Evolutionary conservation across 2,888 invertebrate species (phyloP), one percentile per base, ranked within the genome.

Genomic region (Rotaria macrura): DNA sequence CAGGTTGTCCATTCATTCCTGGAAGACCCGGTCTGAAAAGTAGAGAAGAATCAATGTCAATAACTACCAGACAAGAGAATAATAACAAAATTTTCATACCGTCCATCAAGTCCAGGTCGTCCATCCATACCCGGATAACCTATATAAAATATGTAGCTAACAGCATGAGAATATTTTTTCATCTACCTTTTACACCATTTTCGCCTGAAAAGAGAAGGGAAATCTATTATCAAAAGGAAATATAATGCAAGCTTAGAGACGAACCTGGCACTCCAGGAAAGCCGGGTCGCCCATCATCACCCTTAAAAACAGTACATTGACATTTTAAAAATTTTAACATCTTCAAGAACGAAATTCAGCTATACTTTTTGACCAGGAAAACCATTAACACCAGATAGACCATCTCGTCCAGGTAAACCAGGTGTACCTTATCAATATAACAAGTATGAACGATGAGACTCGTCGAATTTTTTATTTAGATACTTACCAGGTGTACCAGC

Each of bases 91-190:
- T 17, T 74, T 23, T 40, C 2, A 38, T 79, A 79, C 79, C 79
- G 65, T 47, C 86, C 86, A 29, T 52, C 43, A 40, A 29, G 40
- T 20, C 86, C 86, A 83, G 40, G 47, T 72, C 57, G 43, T 57
- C 86, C 86, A 43, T 54, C 43, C 54, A 79, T 23, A 40, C 86
- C 86, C n/a, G 65, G 83, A 43, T 43, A 79, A 14, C 79, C 79
- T 79, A 79, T 4, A 43, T 23, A 20, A 79, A 79, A 43, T 34
- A 43, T 2, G 4, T 25, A 65, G 79, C 5, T 40, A 40, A 23
- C 23, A 23, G 14, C 2, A 40, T 7, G 7, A 23, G 23, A 10
- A 43, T 57, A 14, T 29, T 29, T 9, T 29, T 6, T 34, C 14
- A 2, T 40, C 38, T 79, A 79, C 79, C 79, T 79, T 79, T 79